Base-by-base conservation (phyloP, 2,888 invertebrate species). In the Pollenia angustigena region DNA sequence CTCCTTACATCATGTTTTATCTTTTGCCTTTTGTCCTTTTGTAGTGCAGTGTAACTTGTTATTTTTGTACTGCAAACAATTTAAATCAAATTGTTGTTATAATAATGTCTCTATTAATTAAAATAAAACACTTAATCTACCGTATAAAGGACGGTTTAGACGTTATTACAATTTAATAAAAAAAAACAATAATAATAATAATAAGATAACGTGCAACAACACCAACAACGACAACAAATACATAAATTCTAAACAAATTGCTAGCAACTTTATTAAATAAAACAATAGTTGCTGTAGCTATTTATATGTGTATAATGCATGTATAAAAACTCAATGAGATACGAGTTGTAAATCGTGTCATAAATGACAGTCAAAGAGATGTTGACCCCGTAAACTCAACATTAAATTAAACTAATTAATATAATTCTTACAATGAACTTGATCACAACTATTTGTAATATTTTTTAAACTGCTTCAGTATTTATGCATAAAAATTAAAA, bases 301-400 rank as follows among this genome's bases (percentile, higher is more conserved):
- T 52, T 54, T 46, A 44, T 66, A 16, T 60, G 12, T 62, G 23
- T 48, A 64, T 72, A 56, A 23, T 78, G 12, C 6, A 32, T 6
- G 6, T 54, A 48, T 48, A 50, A 50, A 72, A 72, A 64, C 40
- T 64, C 72, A 72, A 72, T 81, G 81, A 46, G 64, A 64, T 14
- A 62, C 32, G 16, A 64, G 71, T 64, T 71, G 52, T 46, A 60
- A 71, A 54, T 71, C 60, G 16, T 46, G 62, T 80, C 52, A 71
- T 71, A 66, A 81, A 74, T 58, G 74, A 50, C 81, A 58, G 64
- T 74, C 50, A 48, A 74, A 81, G 66, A 74, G 72, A 66, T 81
- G 74, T 72, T 81, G 81, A 75, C 81, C 68, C 68, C 50, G 75
- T 69, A 68, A 82, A 40, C 68, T 75, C 16, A 75, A 60, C 50